A percentile compares a stretch with the other conserved stretches of the same genome.
Conservation (phyloP, 2,888 invertebrate genomes). For the Diaperis boleti region DNA sequence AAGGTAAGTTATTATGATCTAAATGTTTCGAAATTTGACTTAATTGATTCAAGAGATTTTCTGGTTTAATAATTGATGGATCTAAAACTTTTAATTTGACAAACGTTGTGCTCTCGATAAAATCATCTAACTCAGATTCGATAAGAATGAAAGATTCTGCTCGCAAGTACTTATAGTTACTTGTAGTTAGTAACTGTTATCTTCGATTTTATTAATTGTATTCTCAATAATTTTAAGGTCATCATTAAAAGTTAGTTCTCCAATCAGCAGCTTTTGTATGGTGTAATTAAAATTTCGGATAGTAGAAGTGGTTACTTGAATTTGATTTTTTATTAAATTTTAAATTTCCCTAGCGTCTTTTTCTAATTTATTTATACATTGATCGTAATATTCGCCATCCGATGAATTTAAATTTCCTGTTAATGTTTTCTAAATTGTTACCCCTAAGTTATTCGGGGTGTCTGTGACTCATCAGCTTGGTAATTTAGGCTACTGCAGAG, state of each 20-base stretch:
- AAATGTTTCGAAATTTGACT: not conserved
- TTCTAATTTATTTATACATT: slow-evolving; percentile 38
- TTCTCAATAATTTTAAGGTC: slow-evolving; percentile 2
- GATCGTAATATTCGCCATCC: slow-evolving; percentile 39
- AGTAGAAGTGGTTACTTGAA: not conserved
- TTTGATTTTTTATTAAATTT: slow-evolving; percentile 1
- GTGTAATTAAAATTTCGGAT: slow-evolving; percentile 18
- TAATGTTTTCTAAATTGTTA: slow-evolving; percentile 39
- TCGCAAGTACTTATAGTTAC: slow-evolving; percentile 1
- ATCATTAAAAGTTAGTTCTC: slow-evolving; percentile 3
- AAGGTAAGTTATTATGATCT: slow-evolving; percentile 11
- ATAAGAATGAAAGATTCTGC: not conserved
- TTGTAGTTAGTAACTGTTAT: not conserved
- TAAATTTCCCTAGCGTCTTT: slow-evolving; percentile 9
- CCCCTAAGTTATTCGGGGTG: slow-evolving; percentile 12
- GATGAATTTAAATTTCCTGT: slow-evolving; percentile 40
- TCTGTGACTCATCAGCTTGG: too few species aligned
- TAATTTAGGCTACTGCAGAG: too few species aligned
- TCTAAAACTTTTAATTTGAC: slow-evolving; percentile 5
- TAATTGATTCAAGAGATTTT: not conserved
- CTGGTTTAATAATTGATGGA: slow-evolving; percentile 5
- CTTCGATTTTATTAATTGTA: not conserved
- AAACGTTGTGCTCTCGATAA: not conserved
- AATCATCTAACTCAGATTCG: not conserved
- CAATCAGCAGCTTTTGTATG: not conserved